Base-by-base conservation (phyloP, 2,888 invertebrate species). In the Amphipoea lucens region DNA sequence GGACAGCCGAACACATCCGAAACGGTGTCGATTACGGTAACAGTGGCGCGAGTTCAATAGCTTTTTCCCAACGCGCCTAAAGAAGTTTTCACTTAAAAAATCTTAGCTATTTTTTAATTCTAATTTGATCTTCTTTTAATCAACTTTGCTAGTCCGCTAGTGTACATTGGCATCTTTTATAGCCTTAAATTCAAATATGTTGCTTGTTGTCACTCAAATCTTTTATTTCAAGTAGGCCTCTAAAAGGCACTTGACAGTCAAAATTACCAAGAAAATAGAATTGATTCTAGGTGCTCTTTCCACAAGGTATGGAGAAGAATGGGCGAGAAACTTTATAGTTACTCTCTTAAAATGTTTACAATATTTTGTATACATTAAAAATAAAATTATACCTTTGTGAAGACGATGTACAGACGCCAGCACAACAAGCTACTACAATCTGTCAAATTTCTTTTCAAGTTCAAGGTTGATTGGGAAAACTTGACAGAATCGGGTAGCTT, bases 81-180 rank as follows among this genome's bases (percentile, higher is more conserved):
- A 36, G 36, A 36, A 36, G 36, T 36, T 36, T 36, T 36, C 36
- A 36, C 36, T 36, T 82, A 57, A 81, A 70, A 29, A 23, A 6
- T n/a, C 9, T 67, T 17, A 11, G 4, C 36, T 1, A 2, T 57
- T n/a, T 36, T 36, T 66, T 36, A 0, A 11, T 48, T 29, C 4
- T 23, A 4, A 79, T 78, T 63, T 45, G 12, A 36, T 9, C 17
- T 48, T 36, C 4, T 23, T 36, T 75, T 6, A 23, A 63, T 48
- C 48, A 20, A 51, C 20, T 20, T 6, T 51, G 51, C 51, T 51
- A 6, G 51, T 51, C 6, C 51, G 17, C 51, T 51, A 51, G 51
- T 51, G 17, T 51, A 17, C 2, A 45, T 20, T 51, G 51, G 51
- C 17, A 51, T 51, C 1, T 17, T 51, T 51, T 51, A 6, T 51